Percentiles rank a stretch among this genome's conserved stretches.
These are phyloP conservation scores for Strix uralensis DNA, from an alignment of 2,113 vertebrate species.

Conservation along the genomic window DNA sequence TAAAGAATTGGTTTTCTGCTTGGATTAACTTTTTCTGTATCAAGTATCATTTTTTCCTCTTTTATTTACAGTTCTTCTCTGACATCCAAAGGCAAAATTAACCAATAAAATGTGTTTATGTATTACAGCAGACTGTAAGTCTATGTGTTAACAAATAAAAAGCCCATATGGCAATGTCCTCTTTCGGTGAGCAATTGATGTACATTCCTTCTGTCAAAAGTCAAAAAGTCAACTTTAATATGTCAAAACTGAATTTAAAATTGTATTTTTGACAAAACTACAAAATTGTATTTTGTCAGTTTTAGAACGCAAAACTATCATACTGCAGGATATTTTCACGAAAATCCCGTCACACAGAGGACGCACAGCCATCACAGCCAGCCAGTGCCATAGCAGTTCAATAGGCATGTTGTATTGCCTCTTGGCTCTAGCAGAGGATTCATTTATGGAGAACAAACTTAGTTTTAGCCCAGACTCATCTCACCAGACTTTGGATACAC, in stretches of 20 bases:
- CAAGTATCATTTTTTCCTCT: neutral
- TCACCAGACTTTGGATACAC: neutral
- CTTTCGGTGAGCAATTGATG: neutral
- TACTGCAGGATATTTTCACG: neutral
- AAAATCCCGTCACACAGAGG: neutral
- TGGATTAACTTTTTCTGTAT: neutral
- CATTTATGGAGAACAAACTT: neutral
- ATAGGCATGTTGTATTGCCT: neutral
- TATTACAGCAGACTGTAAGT: neutral
- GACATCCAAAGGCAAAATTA: neutral
- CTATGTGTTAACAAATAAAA: neutral
- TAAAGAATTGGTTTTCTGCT: neutral
- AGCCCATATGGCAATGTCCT: neutral
- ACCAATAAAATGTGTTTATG: neutral
- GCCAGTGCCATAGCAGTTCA: neutral
- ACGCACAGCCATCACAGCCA: neutral
- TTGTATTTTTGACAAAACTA: neutral
- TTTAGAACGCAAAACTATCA: neutral
- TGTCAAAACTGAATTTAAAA: neutral
- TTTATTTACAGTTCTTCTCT: neutral
- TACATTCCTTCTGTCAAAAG: neutral
- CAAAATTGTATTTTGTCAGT: neutral
- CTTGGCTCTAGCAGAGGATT: neutral
- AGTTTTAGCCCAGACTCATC: neutral
- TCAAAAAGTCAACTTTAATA: neutral